These are phyloP conservation scores for Schizopygopsis malacanthus DNA, from an alignment of 2,797 vertebrate genomes.

Conservation along the genomic window DNA sequence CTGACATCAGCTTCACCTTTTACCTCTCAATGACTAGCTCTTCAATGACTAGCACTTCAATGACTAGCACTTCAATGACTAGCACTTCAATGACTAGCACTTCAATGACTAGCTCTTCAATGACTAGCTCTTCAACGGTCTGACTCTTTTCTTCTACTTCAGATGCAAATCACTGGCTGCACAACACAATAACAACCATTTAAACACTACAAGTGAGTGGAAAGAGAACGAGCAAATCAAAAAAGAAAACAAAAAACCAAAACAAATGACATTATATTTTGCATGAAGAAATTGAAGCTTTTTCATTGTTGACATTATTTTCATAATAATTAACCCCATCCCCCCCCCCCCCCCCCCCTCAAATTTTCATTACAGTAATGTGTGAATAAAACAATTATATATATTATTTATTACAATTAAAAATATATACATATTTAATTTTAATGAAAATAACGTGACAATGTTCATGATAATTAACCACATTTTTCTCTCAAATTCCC, in stretches of 20 bases:
- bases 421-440: too few relatives aligned
- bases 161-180: background rate
- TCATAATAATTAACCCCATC: background rate
- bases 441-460: too few relatives aligned
- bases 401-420: too few relatives aligned
- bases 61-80: too few relatives aligned
- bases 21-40: background rate
- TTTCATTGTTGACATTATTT: background rate
- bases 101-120: too few relatives aligned
- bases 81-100: too few relatives aligned
- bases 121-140: too few relatives aligned
- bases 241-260: too few relatives aligned
- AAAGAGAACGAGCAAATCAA: background rate
- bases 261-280: background rate
- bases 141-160: background rate
- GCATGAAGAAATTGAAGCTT: background rate
- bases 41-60: too few relatives aligned
- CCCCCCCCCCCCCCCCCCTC: background rate
- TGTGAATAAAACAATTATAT: background rate
- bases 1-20: conserved; percentile 10
- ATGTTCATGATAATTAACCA: background rate
- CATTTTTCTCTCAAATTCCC: background rate
- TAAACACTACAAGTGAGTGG: background rate
- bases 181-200: background rate
- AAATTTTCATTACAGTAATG: background rate